Evolutionary conservation across 2,888 invertebrate genomes (phyloP).

Genomic region (Tetropium fuscum): DNA sequence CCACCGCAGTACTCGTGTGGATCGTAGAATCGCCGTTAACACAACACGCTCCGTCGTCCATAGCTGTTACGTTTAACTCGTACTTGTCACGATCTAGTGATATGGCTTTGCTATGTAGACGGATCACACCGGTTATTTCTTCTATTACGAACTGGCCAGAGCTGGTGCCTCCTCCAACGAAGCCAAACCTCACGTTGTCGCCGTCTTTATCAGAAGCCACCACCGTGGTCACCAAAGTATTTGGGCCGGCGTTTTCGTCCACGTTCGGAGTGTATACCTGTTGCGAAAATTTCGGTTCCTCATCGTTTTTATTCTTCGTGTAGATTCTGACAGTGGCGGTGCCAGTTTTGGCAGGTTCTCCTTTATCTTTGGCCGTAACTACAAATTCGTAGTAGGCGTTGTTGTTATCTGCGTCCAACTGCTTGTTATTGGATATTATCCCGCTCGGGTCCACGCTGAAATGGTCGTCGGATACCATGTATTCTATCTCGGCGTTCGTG

Average conservation of each 20-base stretch:
- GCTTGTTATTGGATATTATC: constrained; percentile 92
- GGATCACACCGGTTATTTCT: constrained; percentile 94
- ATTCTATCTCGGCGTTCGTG: constrained; percentile 94
- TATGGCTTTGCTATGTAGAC: constrained; percentile 88
- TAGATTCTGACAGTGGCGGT: constrained; percentile 95
- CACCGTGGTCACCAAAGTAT: constrained; percentile 95
- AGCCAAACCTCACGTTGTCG: constrained; percentile 93
- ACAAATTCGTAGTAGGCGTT: constrained; percentile 96
- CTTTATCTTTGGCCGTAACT: constrained; percentile 95
- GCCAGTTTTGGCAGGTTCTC: constrained; percentile 92
- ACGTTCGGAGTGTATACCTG: constrained; percentile 97
- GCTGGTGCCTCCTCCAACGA: constrained; percentile 87
- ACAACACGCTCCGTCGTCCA: constrained; percentile 98
- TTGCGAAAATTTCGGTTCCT: constrained; percentile 96
- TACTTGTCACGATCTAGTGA: constrained; percentile 93
- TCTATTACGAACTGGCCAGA: constrained; percentile 96
- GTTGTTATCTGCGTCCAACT: constrained; percentile 95
- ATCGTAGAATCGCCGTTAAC: constrained; percentile 88
- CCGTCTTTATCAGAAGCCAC: constrained; percentile 98
- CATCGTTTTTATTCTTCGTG: constrained; percentile 98
- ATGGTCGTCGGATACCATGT: constrained; percentile 91
- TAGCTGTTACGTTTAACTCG: constrained; percentile 95
- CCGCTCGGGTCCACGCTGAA: constrained; percentile 95
- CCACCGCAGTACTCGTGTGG: constrained; percentile 94
- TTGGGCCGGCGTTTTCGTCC: constrained; percentile 95